These are phyloP conservation scores for Sandelia bainsii DNA, from an alignment of 2,797 vertebrate species.

Conservation along the genomic window DNA sequence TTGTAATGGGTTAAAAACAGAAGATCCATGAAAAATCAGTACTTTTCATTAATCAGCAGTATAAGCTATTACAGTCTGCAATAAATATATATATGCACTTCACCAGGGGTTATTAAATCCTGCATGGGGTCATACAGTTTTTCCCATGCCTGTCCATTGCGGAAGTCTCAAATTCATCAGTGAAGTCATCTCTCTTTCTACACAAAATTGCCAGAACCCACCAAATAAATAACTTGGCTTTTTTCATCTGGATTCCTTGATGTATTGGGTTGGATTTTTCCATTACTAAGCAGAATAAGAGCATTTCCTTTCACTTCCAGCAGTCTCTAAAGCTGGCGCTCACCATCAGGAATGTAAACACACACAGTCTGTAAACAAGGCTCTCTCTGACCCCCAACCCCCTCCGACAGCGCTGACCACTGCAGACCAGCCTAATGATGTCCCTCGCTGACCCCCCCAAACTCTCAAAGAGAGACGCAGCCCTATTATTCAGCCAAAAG, in stretches of 20 bases:
- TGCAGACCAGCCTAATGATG: slow-evolving; percentile 79
- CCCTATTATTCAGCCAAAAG: slow-evolving; percentile 71
- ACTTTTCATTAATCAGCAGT: slow-evolving; percentile 36
- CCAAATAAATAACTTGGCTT: slow-evolving; percentile 76
- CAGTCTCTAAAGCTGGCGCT: slow-evolving; percentile 84
- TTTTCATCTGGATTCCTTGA: slow-evolving; percentile 73
- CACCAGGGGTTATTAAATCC: slow-evolving; percentile 52
- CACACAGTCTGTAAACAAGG: slow-evolving; percentile 87
- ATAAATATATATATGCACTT: slow-evolving; percentile 46
- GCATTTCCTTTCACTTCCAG: slow-evolving; percentile 87
- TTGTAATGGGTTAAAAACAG: slow-evolving; percentile 26
- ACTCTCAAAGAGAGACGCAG: slow-evolving; percentile 66
- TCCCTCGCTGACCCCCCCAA: slow-evolving; percentile 74
- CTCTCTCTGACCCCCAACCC: slow-evolving; percentile 80
- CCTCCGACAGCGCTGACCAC: slow-evolving; percentile 80
- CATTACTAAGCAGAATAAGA: slow-evolving; percentile 87
- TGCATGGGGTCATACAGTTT: slow-evolving; percentile 47
- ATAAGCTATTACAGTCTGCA: slow-evolving; percentile 20
- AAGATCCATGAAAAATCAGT: slow-evolving; percentile 17
- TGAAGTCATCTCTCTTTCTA: slow-evolving; percentile 69
- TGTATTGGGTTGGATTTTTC: slow-evolving; percentile 83
- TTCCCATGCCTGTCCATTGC: slow-evolving; percentile 71
- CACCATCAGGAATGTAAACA: slow-evolving; percentile 89
- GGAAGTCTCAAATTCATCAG: slow-evolving; percentile 71
- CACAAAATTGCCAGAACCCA: slow-evolving; percentile 70